Percentiles rank a stretch among this genome's conserved stretches.
These are phyloP conservation scores for Oncopodura yosiiana DNA, from an alignment of 1,140 invertebrate genomes.

Conservation along the genomic window DNA sequence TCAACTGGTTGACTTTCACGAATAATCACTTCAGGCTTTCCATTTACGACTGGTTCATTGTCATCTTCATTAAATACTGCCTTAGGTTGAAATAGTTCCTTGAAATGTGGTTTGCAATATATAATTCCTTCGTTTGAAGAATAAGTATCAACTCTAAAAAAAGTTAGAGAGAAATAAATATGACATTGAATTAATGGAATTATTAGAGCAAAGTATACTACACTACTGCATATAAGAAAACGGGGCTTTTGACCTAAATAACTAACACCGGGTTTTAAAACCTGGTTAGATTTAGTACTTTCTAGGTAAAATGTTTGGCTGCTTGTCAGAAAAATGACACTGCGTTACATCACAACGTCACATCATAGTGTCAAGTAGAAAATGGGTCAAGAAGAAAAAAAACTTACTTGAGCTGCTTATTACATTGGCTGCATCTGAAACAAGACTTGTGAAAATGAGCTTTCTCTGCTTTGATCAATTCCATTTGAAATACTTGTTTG, in stretches of 20 bases:
- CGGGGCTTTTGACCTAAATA: neutral
- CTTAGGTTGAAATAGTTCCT: conserved; percentile 81
- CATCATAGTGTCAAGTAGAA: neutral
- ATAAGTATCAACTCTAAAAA: conserved; percentile 73
- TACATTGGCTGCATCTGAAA: conserved; percentile 79
- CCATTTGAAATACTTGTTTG: conserved; percentile 89
- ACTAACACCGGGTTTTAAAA: neutral
- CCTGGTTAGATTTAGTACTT: neutral
- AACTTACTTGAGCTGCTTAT: conserved; percentile 72
- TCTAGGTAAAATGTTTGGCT: neutral
- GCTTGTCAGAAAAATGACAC: neutral
- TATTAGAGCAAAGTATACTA: neutral
- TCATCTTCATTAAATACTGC: conserved; percentile 52
- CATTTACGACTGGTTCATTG: neutral
- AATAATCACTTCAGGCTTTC: conserved; percentile 70
- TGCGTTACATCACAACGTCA: neutral
- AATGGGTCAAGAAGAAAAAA: neutral
- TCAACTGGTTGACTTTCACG: conserved; percentile 79
- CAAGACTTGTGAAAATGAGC: conserved; percentile 82
- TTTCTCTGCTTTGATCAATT: conserved; percentile 78
- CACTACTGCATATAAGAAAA: neutral
- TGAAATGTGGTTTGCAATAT: conserved; percentile 90
- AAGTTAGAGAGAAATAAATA: conserved; percentile 17
- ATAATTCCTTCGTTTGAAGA: conserved; percentile 74
- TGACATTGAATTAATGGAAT: neutral